Conservation (phyloP, 2,797 vertebrate genomes). For the Acrossocheilus fasciatus region DNA sequence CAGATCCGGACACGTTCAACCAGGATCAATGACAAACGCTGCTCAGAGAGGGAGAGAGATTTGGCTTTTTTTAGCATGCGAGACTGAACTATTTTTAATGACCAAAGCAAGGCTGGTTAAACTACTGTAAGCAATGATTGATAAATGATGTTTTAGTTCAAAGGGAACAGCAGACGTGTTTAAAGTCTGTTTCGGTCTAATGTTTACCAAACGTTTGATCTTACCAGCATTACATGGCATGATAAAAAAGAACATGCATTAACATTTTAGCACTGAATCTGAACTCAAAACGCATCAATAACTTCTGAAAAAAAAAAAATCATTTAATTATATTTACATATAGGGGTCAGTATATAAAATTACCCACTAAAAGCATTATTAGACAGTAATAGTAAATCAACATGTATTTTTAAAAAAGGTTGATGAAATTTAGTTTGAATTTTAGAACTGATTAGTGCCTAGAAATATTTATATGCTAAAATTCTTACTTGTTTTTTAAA, state of each 20-base stretch:
- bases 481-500: neutral
- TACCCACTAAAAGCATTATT: neutral
- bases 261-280: slow-evolving; percentile 12
- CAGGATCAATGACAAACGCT: slow-evolving; percentile 42
- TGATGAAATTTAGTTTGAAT: neutral
- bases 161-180: slow-evolving; percentile 43
- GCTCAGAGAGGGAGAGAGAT: neutral
- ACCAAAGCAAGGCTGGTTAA: slow-evolving; percentile 14
- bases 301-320: neutral
- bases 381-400: neutral
- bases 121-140: slow-evolving; percentile 27
- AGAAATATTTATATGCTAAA: neutral
- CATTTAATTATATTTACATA: slow-evolving; percentile 26
- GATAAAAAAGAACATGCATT: slow-evolving; percentile 8
- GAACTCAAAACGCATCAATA: slow-evolving; percentile 10
- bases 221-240: slow-evolving; percentile 4
- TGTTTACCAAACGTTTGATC: slow-evolving; percentile 29
- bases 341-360: neutral
- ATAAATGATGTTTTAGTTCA: slow-evolving; percentile 46
- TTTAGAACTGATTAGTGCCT: neutral
- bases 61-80: slow-evolving; percentile 12
- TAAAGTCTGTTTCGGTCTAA: slow-evolving; percentile 12
- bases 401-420: neutral
- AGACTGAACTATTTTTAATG: slow-evolving; percentile 28
- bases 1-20: slow-evolving; percentile 31